Evolutionary conservation across 1,140 invertebrate species (phyloP).

Genomic region (Heliconius hewitsoni): DNA sequence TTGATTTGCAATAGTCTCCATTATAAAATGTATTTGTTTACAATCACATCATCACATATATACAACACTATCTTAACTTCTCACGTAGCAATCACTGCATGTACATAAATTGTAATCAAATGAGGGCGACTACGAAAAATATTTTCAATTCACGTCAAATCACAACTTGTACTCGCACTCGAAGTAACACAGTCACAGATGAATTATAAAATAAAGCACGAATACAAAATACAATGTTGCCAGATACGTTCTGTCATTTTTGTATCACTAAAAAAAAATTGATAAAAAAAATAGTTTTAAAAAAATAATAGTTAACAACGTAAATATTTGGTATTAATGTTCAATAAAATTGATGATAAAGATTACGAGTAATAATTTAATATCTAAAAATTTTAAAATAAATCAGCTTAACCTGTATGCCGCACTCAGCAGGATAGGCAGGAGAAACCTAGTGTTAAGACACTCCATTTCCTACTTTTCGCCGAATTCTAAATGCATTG

Average conservation of each 20-base stretch:
- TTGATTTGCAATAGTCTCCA: slow-evolving; percentile 73
- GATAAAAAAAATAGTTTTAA: no score
- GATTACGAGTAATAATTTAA: no score
- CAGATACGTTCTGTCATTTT: neutral
- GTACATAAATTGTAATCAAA: slow-evolving; percentile 33
- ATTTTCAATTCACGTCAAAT: slow-evolving; percentile 42
- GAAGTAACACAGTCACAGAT: slow-evolving; percentile 21
- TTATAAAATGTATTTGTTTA: slow-evolving; percentile 53
- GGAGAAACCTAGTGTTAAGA: no score
- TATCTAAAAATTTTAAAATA: no score
- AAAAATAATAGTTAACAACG: no score
- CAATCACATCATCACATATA: slow-evolving; percentile 73
- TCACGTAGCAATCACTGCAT: slow-evolving; percentile 11
- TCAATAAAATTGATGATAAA: no score
- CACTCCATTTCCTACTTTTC: no score
- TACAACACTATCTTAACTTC: slow-evolving; percentile 23
- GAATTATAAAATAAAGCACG: slow-evolving; percentile 3
- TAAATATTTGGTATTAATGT: no score
- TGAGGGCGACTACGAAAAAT: slow-evolving; percentile 43
- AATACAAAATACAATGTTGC: neutral
- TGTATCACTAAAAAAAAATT: neutral
- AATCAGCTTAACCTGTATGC: no score
- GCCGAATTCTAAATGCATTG: no score
- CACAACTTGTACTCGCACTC: slow-evolving; percentile 24
- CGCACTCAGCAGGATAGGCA: no score